Conservation (phyloP, 2,113 vertebrate genomes). For the Scomber japonicus region DNA sequence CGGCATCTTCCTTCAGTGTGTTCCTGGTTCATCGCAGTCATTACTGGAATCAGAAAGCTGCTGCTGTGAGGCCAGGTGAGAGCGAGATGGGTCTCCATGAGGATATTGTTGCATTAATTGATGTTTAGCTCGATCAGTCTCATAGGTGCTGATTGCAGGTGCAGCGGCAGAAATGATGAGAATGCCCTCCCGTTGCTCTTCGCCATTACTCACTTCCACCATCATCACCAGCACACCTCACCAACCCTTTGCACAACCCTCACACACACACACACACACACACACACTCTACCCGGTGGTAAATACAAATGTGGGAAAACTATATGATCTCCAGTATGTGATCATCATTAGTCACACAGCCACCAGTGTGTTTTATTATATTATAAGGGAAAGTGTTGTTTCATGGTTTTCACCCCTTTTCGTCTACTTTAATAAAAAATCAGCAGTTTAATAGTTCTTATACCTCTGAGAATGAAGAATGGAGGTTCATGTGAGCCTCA, state of each 20-base stretch:
- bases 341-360: neutral
- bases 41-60: constrained; percentile 42
- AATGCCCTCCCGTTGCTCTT: constrained; percentile 38
- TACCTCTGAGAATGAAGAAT: neutral
- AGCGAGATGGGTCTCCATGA: constrained; percentile 30
- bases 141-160: constrained; percentile 68
- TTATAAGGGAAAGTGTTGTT: neutral
- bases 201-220: constrained; percentile 33
- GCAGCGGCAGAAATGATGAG: constrained; percentile 50
- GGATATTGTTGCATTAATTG: constrained; percentile 69
- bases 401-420: neutral
- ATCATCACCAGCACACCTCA: neutral
- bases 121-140: constrained; percentile 72
- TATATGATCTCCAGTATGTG: neutral
- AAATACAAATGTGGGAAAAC: constrained; percentile 10
- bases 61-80: constrained; percentile 48
- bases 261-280: neutral
- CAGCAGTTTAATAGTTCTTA: neutral
- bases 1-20: constrained; percentile 12
- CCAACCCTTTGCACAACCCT: too few relatives aligned
- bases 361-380: neutral
- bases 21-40: constrained; percentile 16
- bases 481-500: neutral
- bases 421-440: neutral
- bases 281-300: neutral